These are phyloP conservation scores for Chroicocephalus ridibundus DNA, from an alignment of 2,113 vertebrate species.

Conservation along the genomic window DNA sequence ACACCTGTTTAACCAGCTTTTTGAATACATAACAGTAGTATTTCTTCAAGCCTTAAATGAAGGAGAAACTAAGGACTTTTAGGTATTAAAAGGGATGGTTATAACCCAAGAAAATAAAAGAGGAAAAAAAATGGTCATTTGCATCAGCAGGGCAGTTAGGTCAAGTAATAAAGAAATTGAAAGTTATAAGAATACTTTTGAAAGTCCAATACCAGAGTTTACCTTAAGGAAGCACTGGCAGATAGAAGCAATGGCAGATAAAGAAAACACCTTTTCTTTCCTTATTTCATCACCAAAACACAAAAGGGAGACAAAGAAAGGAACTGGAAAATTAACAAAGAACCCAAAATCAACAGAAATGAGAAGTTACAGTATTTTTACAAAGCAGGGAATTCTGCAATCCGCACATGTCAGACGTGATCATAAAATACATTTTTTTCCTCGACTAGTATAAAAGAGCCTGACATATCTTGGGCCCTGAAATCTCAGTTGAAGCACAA, in stretches of 20 bases:
- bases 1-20: background rate
- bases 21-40: background rate
- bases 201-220: background rate
- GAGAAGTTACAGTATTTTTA: background rate
- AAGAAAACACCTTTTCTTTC: background rate
- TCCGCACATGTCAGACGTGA: accelerated
- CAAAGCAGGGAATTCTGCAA: background rate
- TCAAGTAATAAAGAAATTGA: background rate
- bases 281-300: background rate
- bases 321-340: background rate
- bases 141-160: background rate
- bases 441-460: background rate
- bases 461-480: background rate
- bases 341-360: background rate
- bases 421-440: background rate
- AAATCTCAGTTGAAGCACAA: background rate
- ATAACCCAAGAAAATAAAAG: background rate
- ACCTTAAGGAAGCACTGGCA: background rate
- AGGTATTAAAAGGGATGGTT: background rate
- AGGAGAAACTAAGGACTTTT: background rate
- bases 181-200: background rate
- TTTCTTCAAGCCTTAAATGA: background rate
- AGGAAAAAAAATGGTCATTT: background rate
- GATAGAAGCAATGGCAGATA: background rate
- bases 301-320: background rate